Evolutionary conservation across 2,888 invertebrate species (phyloP).

Genomic region (Pristionchus arcanus): DNA sequence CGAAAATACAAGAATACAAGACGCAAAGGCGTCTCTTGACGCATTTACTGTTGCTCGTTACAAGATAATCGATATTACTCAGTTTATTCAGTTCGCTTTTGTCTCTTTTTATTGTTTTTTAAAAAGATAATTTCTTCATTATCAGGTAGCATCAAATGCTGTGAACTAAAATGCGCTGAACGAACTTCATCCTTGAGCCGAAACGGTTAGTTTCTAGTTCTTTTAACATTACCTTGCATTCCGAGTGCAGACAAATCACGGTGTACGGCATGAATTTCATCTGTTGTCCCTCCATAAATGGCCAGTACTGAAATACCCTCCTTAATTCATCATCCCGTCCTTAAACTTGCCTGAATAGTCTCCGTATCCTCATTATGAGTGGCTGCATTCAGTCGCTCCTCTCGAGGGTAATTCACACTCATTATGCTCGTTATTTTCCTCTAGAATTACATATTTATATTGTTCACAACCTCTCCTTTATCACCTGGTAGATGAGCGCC

Average conservation of each 20-base stretch:
- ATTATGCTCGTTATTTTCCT: slow-evolving; percentile 56
- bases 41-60: background rate
- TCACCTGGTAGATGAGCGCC: slow-evolving; percentile 58
- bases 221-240: slow-evolving; percentile 23
- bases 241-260: slow-evolving; percentile 55
- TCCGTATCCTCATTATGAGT: slow-evolving; percentile 51
- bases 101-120: background rate
- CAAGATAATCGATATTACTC: background rate
- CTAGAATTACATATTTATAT: slow-evolving; percentile 23
- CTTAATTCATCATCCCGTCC: background rate
- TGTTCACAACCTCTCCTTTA: background rate
- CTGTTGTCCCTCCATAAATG: slow-evolving; percentile 56
- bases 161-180: background rate
- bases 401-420: slow-evolving; percentile 61
- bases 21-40: background rate
- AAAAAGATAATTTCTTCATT: background rate
- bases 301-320: slow-evolving; percentile 61
- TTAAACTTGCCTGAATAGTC: slow-evolving; percentile 52
- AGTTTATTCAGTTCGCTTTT: background rate
- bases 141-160: slow-evolving; percentile 30
- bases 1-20: slow-evolving; percentile 6
- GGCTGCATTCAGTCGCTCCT: slow-evolving; percentile 58
- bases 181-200: background rate
- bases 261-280: slow-evolving; percentile 59
- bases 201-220: background rate